These are phyloP conservation scores for Lasioglossum leucozonium DNA, from an alignment of 2,888 invertebrate genomes.

Conservation along the genomic window DNA sequence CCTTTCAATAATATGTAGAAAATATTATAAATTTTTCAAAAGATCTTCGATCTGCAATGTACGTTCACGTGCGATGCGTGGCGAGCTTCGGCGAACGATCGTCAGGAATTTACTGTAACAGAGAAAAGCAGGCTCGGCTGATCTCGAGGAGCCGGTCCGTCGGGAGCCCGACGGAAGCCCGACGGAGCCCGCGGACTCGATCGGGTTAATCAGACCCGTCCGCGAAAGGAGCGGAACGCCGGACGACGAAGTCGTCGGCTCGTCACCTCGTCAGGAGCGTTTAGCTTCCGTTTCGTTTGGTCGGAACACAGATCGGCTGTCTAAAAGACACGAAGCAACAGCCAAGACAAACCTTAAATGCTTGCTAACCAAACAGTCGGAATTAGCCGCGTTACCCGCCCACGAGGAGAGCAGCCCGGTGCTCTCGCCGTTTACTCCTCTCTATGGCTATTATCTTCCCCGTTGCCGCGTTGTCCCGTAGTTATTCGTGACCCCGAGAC, in stretches of 20 bases:
- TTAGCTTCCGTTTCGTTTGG: slow-evolving; percentile 82
- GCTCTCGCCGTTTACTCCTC: slow-evolving; percentile 77
- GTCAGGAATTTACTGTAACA: neutral
- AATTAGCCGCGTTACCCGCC: slow-evolving; percentile 82
- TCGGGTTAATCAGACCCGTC: slow-evolving; percentile 43
- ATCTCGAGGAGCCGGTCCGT: neutral
- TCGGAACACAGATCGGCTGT: slow-evolving; percentile 84
- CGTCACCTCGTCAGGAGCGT: slow-evolving; percentile 75
- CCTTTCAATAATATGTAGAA: neutral
- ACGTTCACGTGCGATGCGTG: neutral
- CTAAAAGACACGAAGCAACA: slow-evolving; percentile 84
- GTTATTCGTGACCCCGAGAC: slow-evolving; percentile 30
- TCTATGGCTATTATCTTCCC: slow-evolving; percentile 75
- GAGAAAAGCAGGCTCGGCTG: neutral
- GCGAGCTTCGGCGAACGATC: neutral
- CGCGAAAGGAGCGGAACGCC: slow-evolving; percentile 27
- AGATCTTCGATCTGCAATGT: too few species aligned
- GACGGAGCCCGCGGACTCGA: neutral
- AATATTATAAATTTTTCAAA: neutral
- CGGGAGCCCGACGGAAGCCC: neutral
- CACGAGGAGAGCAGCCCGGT: slow-evolving; percentile 68
- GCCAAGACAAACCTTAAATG: slow-evolving; percentile 85
- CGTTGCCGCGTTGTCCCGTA: slow-evolving; percentile 25
- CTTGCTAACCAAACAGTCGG: slow-evolving; percentile 84
- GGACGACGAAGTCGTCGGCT: slow-evolving; percentile 68